Conservation (phyloP, 2,797 vertebrate species). For the Acrossocheilus wenchowensis region DNA sequence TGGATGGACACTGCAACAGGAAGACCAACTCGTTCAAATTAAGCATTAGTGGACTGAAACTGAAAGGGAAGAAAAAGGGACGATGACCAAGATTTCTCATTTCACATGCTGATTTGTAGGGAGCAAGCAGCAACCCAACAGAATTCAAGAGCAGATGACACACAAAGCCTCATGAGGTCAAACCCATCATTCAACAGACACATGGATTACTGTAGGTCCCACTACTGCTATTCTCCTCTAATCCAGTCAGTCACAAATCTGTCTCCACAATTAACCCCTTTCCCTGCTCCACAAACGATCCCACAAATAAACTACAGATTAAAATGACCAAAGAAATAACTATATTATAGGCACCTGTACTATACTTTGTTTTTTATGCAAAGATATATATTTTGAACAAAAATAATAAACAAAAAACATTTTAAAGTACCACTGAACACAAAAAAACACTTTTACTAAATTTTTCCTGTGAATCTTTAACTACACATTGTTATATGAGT, state of each 20-base stretch:
- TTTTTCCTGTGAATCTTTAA: neutral
- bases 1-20: neutral
- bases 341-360: neutral
- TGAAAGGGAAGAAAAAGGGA: neutral
- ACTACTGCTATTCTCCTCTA: conserved; percentile 69
- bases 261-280: conserved; percentile 73
- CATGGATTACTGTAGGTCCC: conserved; percentile 69
- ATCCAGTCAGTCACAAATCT: conserved; percentile 78
- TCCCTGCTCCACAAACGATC: conserved; percentile 64
- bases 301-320: conserved; percentile 65
- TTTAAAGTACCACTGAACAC: neutral
- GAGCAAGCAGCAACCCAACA: neutral
- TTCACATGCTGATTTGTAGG: neutral
- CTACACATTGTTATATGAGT: neutral
- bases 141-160: conserved; percentile 28
- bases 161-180: conserved; percentile 30
- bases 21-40: neutral
- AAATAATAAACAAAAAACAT: neutral
- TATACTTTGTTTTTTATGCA: neutral
- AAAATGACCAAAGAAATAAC: conserved; percentile 30
- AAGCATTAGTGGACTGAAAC: neutral
- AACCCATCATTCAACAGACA: conserved; percentile 28
- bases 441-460: neutral
- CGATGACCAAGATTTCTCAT: neutral
- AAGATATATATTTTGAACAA: neutral